Base-by-base conservation (phyloP, 2,888 invertebrate genomes). In the Netelia virgata region DNA sequence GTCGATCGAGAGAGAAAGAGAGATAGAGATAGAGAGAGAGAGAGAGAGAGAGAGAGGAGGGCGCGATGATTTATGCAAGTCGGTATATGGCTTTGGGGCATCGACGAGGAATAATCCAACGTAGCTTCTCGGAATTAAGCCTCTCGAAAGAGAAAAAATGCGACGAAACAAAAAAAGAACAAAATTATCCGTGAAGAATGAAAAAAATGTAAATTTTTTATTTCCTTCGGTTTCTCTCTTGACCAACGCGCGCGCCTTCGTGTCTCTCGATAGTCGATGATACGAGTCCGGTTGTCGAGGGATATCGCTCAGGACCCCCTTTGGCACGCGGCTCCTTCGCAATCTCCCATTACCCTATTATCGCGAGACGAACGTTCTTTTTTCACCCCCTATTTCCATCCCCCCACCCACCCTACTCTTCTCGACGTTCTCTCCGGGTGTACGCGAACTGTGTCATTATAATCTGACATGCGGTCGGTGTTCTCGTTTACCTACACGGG, bases 301-400 rank as follows among this genome's bases (percentile, higher is more conserved):
- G 18, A 50, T 41, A 50, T 41, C 16, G 43, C 57, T 28, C 57
- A 47, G 43, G 69, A 41, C 20, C 76, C 50, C 72, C 82, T 23
- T 63, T 70, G 82, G 78, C 82, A 78, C 74, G 63, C 53, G 78
- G 70, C 78, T 79, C 18, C 66, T 73, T 20, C 57, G 78, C 78
- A 78, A 83, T 83, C 79, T 79, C 64, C 78, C 83, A 83, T 83
- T 79, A 83, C 83, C 73, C 83, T 70, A 83, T 83, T 83, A 83
- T 79, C 78, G 78, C 78, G 47, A 55, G 53, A 74, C 63, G 55
- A 57, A 69, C 61, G 53, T 61, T 66, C 66, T 76, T 76, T 66
- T 36, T 66, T 57, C 59, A 14, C 41, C 18, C 57, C 55, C 55
- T 16, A 8, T 41, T 16, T 53, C 6, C 36, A 11, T 2, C 47